Percentiles rank a stretch among this genome's conserved stretches.
These are phyloP conservation scores for Acanthurus leucopareius DNA, from an alignment of 2,797 vertebrate species.

Conservation along the genomic window DNA sequence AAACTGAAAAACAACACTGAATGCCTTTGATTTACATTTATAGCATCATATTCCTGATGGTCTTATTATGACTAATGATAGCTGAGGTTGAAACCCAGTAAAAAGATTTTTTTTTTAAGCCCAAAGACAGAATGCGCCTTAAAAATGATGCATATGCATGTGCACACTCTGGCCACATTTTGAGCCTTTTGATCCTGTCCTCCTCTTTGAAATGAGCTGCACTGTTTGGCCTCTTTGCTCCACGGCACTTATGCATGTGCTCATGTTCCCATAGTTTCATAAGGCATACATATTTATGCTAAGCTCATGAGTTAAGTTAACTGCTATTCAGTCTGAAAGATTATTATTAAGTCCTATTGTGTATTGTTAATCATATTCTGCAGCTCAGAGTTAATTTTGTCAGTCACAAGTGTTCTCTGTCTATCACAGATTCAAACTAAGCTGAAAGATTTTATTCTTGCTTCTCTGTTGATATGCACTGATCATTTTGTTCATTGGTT, in stretches of 20 bases:
- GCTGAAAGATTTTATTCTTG: not conserved
- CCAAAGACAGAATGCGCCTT: constrained; percentile 45
- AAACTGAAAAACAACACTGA: constrained; percentile 31
- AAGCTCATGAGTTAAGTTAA: not conserved
- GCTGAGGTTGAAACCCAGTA: constrained; percentile 24
- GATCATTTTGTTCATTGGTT: not conserved
- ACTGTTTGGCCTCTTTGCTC: constrained; percentile 44
- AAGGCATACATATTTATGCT: constrained; percentile 7
- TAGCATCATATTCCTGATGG: constrained; percentile 25
- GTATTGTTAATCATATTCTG: constrained; percentile 18
- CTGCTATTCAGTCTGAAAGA: not conserved
- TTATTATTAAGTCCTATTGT: constrained; percentile 11
- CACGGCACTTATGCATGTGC: not conserved
- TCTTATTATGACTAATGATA: constrained; percentile 28
- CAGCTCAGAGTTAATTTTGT: constrained; percentile 12
- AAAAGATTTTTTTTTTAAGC: constrained; percentile 20
- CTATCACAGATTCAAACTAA: constrained; percentile 14
- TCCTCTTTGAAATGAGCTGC: constrained; percentile 48
- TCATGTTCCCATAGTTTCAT: constrained; percentile 28
- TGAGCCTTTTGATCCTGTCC: constrained; percentile 54
- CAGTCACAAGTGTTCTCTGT: constrained; percentile 25
- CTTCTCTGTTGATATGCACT: no score
- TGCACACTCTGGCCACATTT: constrained; percentile 47
- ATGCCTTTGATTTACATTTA: constrained; percentile 27
- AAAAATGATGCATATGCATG: constrained; percentile 63